Evolutionary conservation across 64 coral and sea anemone genomes (phyloP), one percentile per base, ranked within the genome.

Genomic region (Orbicella faveolata): DNA sequence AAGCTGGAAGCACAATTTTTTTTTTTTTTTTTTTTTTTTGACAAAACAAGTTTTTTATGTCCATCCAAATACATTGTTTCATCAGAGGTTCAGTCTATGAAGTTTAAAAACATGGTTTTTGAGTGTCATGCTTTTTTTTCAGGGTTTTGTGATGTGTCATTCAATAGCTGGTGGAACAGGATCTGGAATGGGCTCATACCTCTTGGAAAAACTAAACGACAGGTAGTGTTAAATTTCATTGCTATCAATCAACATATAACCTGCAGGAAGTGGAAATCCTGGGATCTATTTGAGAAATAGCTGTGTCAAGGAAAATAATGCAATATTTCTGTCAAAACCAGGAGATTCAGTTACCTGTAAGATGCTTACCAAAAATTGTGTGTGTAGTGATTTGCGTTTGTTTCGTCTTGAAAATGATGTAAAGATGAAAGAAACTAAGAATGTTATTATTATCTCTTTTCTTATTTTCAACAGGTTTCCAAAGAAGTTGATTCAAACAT

Each of bases 131-230:
- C 36, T 69, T 88, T 1, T 79, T 35, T 93, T 83, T 8, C 25
- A 98, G 96, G 96, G 96, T 26, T 98, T 98, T 98, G 96, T 98
- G 23, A 93, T 98, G 77, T 93, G 93, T 79, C 96, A 98, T 87
- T 98, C 96, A 6, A 98, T 98, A 37, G 96, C 96, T 90, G 96
- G 96, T 84, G 96, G 96, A 19, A 98, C 96, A 44, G 96, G 96
- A 20, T 98, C 96, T 90, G 96, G 96, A 35, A 98, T 98, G 96
- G 96, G 96, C 21, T 98, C 96, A 74, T 98, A 98, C 52, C 93
- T 98, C 35, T 89, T 98, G n/a, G 96, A 98, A 88, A 98, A 98
- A 74, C 91, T 98, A 6, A 98, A 98, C 90, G 96, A 98, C 80
- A 98, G 96, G 96, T 98, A 59, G 13, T 30, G 52, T 33, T 39